Conservation (phyloP, 2,113 vertebrate genomes). For the Aramus guarauna region DNA sequence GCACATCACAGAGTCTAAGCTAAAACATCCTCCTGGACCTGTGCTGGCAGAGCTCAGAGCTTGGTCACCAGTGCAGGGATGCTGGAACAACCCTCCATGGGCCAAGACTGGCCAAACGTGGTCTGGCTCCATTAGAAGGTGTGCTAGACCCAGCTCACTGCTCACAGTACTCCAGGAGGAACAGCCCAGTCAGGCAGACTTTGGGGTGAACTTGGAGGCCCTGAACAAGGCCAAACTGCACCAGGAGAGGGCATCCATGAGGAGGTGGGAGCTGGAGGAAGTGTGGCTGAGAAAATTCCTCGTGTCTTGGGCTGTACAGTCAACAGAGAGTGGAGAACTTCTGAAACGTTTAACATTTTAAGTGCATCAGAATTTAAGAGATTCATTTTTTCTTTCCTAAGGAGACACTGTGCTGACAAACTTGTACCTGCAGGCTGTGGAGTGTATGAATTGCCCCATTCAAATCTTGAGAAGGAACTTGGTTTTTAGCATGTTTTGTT, state of each 20-base stretch:
- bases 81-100: background rate
- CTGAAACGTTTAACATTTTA: background rate
- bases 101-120: background rate
- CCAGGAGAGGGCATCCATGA: background rate
- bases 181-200: background rate
- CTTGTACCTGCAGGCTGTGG: background rate
- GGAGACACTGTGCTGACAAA: background rate
- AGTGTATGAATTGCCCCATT: background rate
- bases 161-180: background rate
- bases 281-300: background rate
- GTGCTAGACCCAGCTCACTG: background rate
- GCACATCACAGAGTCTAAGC: background rate
- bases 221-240: background rate
- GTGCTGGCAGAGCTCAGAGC: background rate
- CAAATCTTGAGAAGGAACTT: background rate
- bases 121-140: background rate
- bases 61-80: rapidly evolving
- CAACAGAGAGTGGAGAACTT: background rate
- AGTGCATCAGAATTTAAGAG: background rate
- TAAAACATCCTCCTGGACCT: background rate
- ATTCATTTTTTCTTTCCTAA: background rate
- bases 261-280: background rate
- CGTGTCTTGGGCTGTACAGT: background rate
- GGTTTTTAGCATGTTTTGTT: background rate
- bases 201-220: background rate